Conservation (phyloP, 1,140 invertebrate species). For the Heliconius eleuchia region DNA sequence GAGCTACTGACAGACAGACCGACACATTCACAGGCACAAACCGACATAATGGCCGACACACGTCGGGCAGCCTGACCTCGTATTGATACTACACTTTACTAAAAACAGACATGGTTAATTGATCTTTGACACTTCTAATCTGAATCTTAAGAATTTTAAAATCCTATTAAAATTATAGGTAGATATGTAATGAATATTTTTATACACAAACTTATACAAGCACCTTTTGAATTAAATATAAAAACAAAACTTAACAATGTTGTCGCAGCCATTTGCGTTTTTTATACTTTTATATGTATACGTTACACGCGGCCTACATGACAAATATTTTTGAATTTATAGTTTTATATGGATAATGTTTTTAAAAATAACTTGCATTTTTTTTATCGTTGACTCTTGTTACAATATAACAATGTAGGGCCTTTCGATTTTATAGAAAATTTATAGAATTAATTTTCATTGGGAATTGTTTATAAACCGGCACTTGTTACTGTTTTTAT, state of each 20-base stretch:
- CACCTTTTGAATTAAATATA: background rate
- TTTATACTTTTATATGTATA: slow-evolving; percentile 9
- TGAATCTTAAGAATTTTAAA: background rate
- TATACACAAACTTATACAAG: slow-evolving; percentile 9
- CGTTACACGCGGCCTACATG: slow-evolving; percentile 3
- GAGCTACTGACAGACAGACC: background rate
- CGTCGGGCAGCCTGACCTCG: background rate
- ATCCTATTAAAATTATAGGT: background rate
- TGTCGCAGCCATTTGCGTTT: background rate
- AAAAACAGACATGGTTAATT: background rate
- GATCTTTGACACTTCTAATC: background rate
- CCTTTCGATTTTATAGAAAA: background rate
- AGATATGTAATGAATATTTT: slow-evolving; percentile 5
- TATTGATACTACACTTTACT: background rate
- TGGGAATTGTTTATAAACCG: background rate
- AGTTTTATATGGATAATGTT: slow-evolving; percentile 8
- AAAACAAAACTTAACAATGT: background rate
- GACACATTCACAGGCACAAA: background rate
- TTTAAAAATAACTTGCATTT: background rate
- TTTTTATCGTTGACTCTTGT: background rate
- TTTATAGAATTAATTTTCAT: background rate
- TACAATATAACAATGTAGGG: background rate
- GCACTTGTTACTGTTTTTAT: background rate
- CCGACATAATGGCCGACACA: background rate
- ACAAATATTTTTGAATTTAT: slow-evolving; percentile 3